Base-by-base conservation (phyloP, 2,113 vertebrate genomes). In the Centrocercus urophasianus region DNA sequence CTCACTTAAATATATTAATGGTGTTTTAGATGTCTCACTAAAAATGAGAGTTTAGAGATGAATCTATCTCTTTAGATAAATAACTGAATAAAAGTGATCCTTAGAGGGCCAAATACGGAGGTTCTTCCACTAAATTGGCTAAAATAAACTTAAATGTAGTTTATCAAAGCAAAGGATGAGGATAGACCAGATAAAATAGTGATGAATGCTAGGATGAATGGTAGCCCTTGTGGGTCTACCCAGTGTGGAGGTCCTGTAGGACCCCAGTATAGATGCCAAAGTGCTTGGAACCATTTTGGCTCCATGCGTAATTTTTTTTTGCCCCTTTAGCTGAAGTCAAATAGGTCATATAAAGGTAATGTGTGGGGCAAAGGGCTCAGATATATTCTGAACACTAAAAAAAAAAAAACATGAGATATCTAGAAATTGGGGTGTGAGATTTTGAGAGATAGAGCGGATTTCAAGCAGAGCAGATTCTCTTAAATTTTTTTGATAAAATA, bases 401-500 rank as follows among this genome's bases (percentile, higher is more conserved):
- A 38, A 38, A 38, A 34, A 34, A 0, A 7, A 21, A 10, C 11
- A 47, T n/a, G 87, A 0, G 0, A 27, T 93, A 63, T 25, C 59
- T 80, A 34, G 43, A 79, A 87, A 54, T 52, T 28, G 67, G 32
- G 21, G 34, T 71, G 54, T 32, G 30, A 83, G 36, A 32, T 38
- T 92, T 86, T 74, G 83, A 67, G 69, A 93, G 71, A 60, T 19
- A 71, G n/a, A 72, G 43, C 21, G 65, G 75, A 72, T 93, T 88
- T 93, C n/a, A 52, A 65, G 28, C 72, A 25, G 78, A 90, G n/a
- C 65, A 88, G 61, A 47, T 83, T 88, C 81, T 86, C 82, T 81
- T 83, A 83, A 86, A 81, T 83, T 50, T 93, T 88, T 94, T 93
- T 88, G 72, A 91, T 95, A 93, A 67, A 69, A 75, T 95, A 93